These are phyloP conservation scores for Eumaeus atala DNA, from an alignment of 1,140 invertebrate genomes.

Conservation along the genomic window DNA sequence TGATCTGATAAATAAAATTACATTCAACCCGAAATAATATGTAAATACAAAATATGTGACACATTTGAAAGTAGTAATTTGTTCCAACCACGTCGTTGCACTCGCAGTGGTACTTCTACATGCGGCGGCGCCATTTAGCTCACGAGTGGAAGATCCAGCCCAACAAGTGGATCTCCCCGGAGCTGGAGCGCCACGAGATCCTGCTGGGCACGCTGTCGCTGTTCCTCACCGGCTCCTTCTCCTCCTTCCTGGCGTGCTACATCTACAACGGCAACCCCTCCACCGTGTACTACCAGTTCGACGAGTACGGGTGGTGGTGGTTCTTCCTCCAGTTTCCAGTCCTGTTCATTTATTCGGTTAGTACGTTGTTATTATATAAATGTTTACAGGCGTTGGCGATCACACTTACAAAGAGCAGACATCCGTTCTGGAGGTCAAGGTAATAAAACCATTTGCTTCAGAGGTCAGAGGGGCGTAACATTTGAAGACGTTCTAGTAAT, in stretches of 20 bases:
- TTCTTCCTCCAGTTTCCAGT: slow-evolving; percentile 78
- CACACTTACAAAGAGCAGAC: too few relatives aligned
- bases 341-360: slow-evolving; percentile 79
- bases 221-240: slow-evolving; percentile 72
- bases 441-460: too few relatives aligned
- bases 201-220: slow-evolving; percentile 77
- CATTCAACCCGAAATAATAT: too few relatives aligned
- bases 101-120: slow-evolving; percentile 81
- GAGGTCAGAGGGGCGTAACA: too few relatives aligned
- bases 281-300: slow-evolving; percentile 78
- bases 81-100: too few relatives aligned
- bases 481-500: too few relatives aligned
- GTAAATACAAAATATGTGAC: too few relatives aligned
- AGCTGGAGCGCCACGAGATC: slow-evolving; percentile 81
- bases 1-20: too few relatives aligned
- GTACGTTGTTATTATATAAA: too few relatives aligned
- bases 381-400: too few relatives aligned
- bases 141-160: slow-evolving; percentile 86
- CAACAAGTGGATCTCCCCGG: slow-evolving; percentile 78
- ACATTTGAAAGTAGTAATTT: too few relatives aligned
- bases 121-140: slow-evolving; percentile 74
- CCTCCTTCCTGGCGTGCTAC: slow-evolving; percentile 78
- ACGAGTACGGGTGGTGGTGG: slow-evolving; percentile 80
- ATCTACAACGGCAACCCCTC: slow-evolving; percentile 79
- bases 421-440: too few relatives aligned